Conservation (phyloP, 2,113 vertebrate genomes). For the Ariopsis seemanni region DNA sequence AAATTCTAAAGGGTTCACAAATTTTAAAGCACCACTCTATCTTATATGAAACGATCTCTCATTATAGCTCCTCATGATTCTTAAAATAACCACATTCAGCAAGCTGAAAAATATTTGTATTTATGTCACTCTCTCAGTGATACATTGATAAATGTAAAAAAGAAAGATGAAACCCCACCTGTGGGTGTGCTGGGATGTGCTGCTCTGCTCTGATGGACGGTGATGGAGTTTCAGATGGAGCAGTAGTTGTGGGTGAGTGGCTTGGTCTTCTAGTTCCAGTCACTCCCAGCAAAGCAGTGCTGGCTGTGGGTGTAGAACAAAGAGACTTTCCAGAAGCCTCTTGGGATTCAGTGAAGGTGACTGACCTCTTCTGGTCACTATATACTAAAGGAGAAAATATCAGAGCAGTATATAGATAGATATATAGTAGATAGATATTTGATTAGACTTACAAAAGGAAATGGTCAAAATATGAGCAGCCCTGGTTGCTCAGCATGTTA, state of each 20-base stretch:
- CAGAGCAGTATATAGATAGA: background rate
- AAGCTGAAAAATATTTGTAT: background rate
- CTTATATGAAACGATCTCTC: background rate
- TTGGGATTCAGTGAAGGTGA: constrained; percentile 89
- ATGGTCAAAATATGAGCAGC: background rate
- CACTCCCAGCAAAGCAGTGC: constrained; percentile 35
- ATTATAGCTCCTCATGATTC: background rate
- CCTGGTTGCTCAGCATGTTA: background rate
- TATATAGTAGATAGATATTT: background rate
- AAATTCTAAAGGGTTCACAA: no score
- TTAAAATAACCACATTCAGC: background rate
- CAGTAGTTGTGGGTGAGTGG: background rate
- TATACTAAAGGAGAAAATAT: constrained; percentile 56
- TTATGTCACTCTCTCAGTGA: background rate
- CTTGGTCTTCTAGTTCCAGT: constrained; percentile 22
- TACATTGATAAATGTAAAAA: background rate
- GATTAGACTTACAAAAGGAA: background rate
- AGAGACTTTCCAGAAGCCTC: constrained; percentile 56
- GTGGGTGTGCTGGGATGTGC: constrained; percentile 70
- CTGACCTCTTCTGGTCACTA: constrained; percentile 91
- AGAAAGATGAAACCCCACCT: constrained; percentile 68
- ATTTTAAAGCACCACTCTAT: background rate
- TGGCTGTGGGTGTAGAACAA: constrained; percentile 56
- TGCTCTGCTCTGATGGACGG: constrained; percentile 79
- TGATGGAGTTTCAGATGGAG: constrained; percentile 56